phyloP scores from a whole-genome alignment of 37 sponge, comb jelly and placozoan species.

The Theonella swinhoei region DNA sequence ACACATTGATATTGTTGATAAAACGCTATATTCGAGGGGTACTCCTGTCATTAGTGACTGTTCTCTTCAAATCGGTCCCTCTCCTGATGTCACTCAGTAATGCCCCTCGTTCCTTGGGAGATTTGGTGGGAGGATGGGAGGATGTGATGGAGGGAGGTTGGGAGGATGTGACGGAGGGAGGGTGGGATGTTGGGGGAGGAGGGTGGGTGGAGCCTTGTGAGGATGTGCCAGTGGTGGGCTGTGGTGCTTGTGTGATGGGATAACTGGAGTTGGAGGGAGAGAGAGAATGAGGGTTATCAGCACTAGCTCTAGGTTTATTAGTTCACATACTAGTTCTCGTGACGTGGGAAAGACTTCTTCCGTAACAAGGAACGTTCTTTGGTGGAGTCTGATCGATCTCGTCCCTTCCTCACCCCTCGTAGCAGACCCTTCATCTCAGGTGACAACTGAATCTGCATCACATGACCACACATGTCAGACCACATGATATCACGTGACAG shows the following conservation, averaged over 20 bases:
- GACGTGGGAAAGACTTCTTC: not conserved
- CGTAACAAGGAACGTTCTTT: not conserved
- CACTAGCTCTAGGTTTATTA: no score
- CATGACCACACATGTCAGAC: not conserved
- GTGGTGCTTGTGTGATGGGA: not conserved
- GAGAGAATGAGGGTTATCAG: no score
- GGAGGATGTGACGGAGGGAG: not conserved
- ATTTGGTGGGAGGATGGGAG: not conserved
- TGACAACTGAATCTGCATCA: conserved; percentile 5
- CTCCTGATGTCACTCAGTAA: conserved; percentile 40
- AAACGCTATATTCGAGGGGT: conserved; percentile 61
- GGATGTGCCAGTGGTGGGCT: not conserved
- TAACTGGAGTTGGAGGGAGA: not conserved
- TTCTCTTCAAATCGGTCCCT: conserved; percentile 39
- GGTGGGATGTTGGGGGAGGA: not conserved
- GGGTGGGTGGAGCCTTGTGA: not conserved
- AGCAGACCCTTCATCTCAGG: conserved; percentile 22
- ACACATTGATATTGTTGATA: no score
- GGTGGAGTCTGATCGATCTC: not conserved
- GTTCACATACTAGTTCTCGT: not conserved
- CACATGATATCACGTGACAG: no score
- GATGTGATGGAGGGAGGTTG: no score
- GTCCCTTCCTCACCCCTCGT: conserved; percentile 1
- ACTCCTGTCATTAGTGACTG: conserved; percentile 68
- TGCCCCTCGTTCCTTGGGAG: conserved; percentile 13